These are phyloP conservation scores for Rhinoderma darwinii DNA, from an alignment of 2,113 vertebrate species.

Conservation along the genomic window DNA sequence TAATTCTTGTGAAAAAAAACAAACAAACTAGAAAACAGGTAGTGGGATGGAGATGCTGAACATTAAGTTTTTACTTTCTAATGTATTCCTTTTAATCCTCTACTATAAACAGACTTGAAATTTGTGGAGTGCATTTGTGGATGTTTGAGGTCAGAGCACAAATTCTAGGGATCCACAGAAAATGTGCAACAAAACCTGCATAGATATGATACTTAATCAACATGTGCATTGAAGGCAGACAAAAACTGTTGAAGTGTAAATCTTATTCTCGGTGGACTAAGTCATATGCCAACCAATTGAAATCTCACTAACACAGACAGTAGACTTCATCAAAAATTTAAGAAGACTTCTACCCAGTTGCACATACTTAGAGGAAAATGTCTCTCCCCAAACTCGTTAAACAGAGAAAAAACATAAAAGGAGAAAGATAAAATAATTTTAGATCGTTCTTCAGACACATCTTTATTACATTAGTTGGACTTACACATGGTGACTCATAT, in stretches of 20 bases:
- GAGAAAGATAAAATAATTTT: conserved; percentile 43
- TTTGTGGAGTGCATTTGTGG: conserved; percentile 54
- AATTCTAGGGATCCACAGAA: conserved; percentile 58
- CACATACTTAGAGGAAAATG: conserved; percentile 49
- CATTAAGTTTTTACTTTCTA: conserved; percentile 56
- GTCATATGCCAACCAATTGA: conserved; percentile 59
- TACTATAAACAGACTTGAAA: conserved; percentile 59
- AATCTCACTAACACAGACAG: conserved; percentile 57
- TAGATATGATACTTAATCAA: conserved; percentile 60
- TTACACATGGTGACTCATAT: background rate
- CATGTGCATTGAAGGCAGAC: conserved; percentile 54
- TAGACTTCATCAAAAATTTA: conserved; percentile 59
- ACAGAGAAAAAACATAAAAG: conserved; percentile 53
- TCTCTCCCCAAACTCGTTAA: conserved; percentile 55
- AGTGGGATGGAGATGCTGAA: conserved; percentile 49
- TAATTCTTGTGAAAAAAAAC: conserved; percentile 56
- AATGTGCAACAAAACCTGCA: conserved; percentile 58
- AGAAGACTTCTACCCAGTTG: conserved; percentile 56
- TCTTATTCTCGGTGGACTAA: conserved; percentile 56
- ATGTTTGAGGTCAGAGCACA: conserved; percentile 59
- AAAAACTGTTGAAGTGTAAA: conserved; percentile 61
- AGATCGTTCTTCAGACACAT: conserved; percentile 38
- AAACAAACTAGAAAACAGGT: conserved; percentile 48
- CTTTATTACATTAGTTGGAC: conserved; percentile 36
- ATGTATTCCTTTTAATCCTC: conserved; percentile 60